These are phyloP conservation scores for Protosalanx chinensis DNA, from an alignment of 2,797 vertebrate genomes.

Conservation along the genomic window DNA sequence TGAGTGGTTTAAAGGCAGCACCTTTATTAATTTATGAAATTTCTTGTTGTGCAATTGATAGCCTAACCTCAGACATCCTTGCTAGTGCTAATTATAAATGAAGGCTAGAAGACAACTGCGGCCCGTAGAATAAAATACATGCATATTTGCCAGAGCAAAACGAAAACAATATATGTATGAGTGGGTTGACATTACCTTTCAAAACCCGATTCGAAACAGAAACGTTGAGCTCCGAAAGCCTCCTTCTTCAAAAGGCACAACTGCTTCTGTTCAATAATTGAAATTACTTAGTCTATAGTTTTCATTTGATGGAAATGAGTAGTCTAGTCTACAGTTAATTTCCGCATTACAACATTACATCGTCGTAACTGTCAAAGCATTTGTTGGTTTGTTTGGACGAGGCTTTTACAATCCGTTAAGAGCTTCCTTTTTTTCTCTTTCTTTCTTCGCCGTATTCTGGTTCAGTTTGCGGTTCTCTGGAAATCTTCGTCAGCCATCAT, in stretches of 20 bases:
- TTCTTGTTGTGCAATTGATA: conserved; percentile 31
- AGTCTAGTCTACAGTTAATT: neutral
- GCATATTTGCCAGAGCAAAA: conserved; percentile 57
- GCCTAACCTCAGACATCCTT: conserved; percentile 27
- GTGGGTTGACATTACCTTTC: conserved; percentile 71
- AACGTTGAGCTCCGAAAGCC: conserved; percentile 55
- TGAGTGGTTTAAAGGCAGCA: conserved; percentile 52
- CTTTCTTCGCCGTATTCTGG: neutral
- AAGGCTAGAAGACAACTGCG: conserved; percentile 25
- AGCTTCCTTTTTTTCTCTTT: conserved; percentile 23
- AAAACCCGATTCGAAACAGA: conserved; percentile 72
- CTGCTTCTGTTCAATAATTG: conserved; percentile 61
- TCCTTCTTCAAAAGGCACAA: conserved; percentile 66
- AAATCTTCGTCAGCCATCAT: conserved; percentile 77
- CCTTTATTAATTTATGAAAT: conserved; percentile 34
- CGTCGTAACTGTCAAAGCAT: conserved; percentile 58
- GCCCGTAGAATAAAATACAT: conserved; percentile 40
- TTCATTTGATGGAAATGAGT: conserved; percentile 55
- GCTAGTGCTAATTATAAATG: conserved; percentile 31
- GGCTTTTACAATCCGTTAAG: conserved; percentile 40
- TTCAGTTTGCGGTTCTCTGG: conserved; percentile 54
- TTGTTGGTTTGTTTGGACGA: conserved; percentile 37
- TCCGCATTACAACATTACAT: conserved; percentile 48
- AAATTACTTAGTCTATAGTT: conserved; percentile 70
- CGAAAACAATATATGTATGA: conserved; percentile 43